These are phyloP conservation scores for Pygoscelis adeliae DNA, from an alignment of 2,113 vertebrate species.

Conservation along the genomic window DNA sequence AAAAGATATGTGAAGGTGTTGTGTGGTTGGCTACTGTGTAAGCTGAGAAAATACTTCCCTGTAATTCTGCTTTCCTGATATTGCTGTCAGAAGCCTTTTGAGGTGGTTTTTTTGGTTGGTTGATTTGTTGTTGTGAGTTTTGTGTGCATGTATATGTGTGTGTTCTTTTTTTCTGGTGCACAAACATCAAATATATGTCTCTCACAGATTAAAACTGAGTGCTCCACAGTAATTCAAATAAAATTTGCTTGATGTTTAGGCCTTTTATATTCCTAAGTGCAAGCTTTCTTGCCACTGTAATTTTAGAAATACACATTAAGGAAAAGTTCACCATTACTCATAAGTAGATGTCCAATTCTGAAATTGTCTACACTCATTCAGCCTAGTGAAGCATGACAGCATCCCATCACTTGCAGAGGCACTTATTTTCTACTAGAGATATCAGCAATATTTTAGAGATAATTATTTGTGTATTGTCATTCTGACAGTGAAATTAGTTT, in stretches of 20 bases:
- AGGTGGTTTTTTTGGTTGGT: accelerated
- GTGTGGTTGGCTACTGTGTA: neutral
- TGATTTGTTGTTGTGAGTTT: neutral
- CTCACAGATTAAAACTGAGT: neutral
- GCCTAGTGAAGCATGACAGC: neutral
- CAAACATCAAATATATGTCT: neutral
- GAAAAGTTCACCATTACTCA: neutral
- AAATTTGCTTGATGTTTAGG: neutral
- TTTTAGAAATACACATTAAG: neutral
- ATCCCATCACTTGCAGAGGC: neutral
- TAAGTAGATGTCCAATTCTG: neutral
- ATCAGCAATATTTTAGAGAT: neutral
- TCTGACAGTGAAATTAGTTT: neutral
- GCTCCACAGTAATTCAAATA: neutral
- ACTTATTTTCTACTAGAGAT: neutral
- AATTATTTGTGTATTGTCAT: constrained; percentile 6
- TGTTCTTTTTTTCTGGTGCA: neutral
- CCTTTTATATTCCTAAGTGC: neutral
- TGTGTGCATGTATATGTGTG: neutral
- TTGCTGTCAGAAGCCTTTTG: neutral
- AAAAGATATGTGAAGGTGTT: neutral
- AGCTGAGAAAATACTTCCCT: neutral
- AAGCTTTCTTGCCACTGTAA: neutral
- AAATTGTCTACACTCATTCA: neutral
- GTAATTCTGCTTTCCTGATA: neutral